Conservation (phyloP, 2,888 invertebrate species). For the Steinernema scapterisci region DNA sequence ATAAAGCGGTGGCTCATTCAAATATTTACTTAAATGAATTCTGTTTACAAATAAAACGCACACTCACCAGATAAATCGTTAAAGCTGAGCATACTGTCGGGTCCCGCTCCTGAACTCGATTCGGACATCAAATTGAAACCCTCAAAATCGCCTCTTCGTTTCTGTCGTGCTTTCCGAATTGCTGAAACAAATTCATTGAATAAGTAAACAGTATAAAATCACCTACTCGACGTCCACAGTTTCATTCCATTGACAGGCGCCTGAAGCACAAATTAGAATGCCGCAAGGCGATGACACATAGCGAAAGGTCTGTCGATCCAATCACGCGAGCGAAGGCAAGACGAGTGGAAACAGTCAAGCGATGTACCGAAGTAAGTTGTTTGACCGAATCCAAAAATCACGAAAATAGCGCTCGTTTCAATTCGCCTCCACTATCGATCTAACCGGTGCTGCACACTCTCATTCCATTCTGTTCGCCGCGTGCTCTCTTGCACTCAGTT, state of each 20-base stretch:
- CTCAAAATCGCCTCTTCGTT: conserved; percentile 3
- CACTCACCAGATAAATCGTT: conserved; percentile 8
- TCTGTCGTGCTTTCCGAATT: not conserved
- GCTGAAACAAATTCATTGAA: not conserved
- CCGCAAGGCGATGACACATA: not conserved
- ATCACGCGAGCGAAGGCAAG: not conserved
- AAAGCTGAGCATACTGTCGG: conserved; percentile 27
- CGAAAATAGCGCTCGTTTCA: conserved; percentile 28
- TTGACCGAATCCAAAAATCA: not conserved
- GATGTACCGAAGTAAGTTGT: not conserved
- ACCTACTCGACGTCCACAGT: conserved; percentile 6
- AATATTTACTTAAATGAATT: not conserved
- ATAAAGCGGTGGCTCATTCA: not conserved
- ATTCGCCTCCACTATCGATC: conserved; percentile 6
- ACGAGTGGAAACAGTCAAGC: not conserved
- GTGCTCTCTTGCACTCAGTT: conserved; percentile 16
- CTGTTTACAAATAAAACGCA: not conserved
- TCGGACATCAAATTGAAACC: conserved; percentile 22
- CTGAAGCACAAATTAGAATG: not conserved
- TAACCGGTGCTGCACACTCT: not conserved
- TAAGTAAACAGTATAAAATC: not conserved
- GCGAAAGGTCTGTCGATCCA: not conserved
- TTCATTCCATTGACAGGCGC: not conserved
- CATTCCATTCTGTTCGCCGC: not conserved
- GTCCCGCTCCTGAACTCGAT: conserved; percentile 20